Evolutionary conservation across 2,888 invertebrate species (phyloP).

Genomic region (Cryptus armator): DNA sequence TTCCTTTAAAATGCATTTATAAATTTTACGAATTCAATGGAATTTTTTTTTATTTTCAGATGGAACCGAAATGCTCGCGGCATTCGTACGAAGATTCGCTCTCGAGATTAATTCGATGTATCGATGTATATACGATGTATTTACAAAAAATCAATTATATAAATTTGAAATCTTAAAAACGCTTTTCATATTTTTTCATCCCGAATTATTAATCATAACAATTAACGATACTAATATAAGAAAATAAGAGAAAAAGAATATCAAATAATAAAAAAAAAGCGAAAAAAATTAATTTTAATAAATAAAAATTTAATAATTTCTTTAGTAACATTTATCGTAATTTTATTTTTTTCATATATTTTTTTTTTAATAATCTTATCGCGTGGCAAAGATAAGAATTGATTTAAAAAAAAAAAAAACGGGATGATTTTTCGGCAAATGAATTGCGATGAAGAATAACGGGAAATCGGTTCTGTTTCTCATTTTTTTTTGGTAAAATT

Average conservation of each 20-base stretch:
- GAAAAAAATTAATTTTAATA: too few species aligned
- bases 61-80: background rate
- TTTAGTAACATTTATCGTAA: background rate
- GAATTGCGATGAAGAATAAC: background rate
- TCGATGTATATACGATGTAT: too few species aligned
- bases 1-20: background rate
- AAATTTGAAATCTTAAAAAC: background rate
- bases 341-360: background rate
- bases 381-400: background rate
- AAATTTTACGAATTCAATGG: background rate
- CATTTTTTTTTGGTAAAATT: too few species aligned
- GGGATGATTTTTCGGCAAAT: background rate
- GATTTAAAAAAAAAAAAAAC: background rate
- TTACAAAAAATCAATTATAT: too few species aligned
- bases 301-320: background rate
- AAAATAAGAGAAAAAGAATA: too few species aligned
- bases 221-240: too few species aligned
- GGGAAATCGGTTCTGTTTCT: too few species aligned
- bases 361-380: background rate
- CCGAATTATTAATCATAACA: too few species aligned
- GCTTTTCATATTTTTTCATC: background rate
- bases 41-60: background rate
- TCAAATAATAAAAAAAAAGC: background rate
- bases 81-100: background rate
- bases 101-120: too few species aligned